phyloP scores from a whole-genome alignment of 2,113 vertebrate species.

The Eleginops maclovinus region DNA sequence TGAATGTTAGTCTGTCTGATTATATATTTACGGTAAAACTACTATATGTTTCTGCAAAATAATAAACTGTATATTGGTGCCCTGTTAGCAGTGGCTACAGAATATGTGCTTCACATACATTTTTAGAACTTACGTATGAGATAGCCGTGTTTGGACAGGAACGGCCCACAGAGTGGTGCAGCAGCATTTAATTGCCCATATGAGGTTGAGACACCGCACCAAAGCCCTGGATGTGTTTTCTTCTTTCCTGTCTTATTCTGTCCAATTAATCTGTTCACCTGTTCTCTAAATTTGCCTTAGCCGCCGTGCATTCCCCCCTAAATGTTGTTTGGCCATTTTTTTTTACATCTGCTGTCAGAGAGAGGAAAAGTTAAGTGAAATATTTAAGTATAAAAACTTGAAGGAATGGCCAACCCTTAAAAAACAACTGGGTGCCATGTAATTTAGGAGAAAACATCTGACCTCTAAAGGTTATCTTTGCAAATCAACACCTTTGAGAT shows the following conservation, averaged over 20 bases:
- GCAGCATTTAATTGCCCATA: constrained; percentile 73
- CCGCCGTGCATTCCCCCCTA: background rate
- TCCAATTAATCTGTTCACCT: constrained; percentile 39
- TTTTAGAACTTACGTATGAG: constrained; percentile 25
- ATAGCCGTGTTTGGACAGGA: constrained; percentile 53
- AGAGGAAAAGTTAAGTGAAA: background rate
- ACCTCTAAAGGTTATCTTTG: constrained; percentile 3
- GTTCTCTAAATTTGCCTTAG: constrained; percentile 27
- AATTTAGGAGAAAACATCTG: background rate
- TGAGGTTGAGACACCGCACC: constrained; percentile 34
- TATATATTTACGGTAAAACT: too few relatives aligned
- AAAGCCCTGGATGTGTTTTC: constrained; percentile 34
- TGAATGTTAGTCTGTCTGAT: too few relatives aligned
- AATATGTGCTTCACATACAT: constrained; percentile 30
- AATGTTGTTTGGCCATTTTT: background rate
- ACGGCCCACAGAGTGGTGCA: constrained; percentile 51
- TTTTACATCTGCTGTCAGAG: constrained; percentile 4
- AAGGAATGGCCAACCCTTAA: background rate
- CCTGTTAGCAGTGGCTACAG: constrained; percentile 23
- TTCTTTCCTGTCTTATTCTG: constrained; percentile 30
- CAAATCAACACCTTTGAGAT: background rate
- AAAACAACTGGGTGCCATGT: background rate
- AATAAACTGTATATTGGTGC: background rate
- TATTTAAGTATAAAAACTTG: background rate
- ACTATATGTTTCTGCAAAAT: too few relatives aligned